Evolutionary conservation across 2,888 invertebrate species (phyloP), one percentile per base, ranked within the genome.

Genomic region (Scelioninae gen. 1): DNA sequence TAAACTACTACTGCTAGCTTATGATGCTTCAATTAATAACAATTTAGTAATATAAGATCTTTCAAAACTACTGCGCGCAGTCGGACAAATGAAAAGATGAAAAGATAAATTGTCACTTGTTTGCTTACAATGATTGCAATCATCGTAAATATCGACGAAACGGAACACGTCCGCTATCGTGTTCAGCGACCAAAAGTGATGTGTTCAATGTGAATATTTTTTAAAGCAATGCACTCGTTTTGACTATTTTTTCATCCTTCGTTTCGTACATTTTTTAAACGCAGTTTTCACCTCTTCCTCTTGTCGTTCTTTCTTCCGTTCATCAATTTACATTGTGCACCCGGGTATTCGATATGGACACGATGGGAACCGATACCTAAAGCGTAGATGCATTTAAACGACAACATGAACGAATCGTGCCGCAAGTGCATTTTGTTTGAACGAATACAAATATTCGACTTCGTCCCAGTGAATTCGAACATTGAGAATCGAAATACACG

Each of bases 301-400:
- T 63, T 65, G 71, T 65, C 71, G 81, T 56, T 58, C 43, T 65
- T 75, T 71, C 75, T 81, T 81, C 75, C 81, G 81, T 81, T 81
- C 71, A 75, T 80, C 80, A 77, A 84, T 87, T 88, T 88, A 84
- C 86, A 87, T 85, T 71, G 86, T 75, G 80, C 66, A 72, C 75
- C 84, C 83, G 16, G 79, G 65, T 81, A 85, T 85, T 86, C 84
- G 85, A 88, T 86, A 85, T 85, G 82, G 80, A 82, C 79, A 86
- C 88, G 87, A 88, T 88, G 78, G 66, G 55, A 80, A 80, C 51
- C 77, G 74, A 83, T 83, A 83, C 76, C 71, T 75, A 62, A 81
- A 76, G 74, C 84, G 75, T 63, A 74, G 78, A 58, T 75, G 81
- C 74, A 81, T 84, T 83, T 76, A 79, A 76, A 80, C 76, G 83